Evolutionary conservation across 2,797 vertebrate genomes (phyloP).

Genomic region (Tarsius wallacei): DNA sequence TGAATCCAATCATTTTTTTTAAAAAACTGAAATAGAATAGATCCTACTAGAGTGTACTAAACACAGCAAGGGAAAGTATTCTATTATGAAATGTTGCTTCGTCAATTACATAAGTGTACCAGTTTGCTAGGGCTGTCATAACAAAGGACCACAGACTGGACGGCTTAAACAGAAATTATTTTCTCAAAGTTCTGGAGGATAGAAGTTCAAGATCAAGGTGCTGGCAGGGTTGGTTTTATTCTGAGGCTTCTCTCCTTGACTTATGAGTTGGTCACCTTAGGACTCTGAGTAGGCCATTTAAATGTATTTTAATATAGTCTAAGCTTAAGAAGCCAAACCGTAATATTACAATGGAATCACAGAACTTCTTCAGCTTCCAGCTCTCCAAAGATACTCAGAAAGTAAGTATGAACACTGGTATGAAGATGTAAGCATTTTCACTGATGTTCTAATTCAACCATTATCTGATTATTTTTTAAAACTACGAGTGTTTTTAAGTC

Average conservation of each 20-base stretch:
- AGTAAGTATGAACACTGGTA: not conserved
- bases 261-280: not conserved
- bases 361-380: not conserved
- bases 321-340: not conserved
- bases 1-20: not conserved
- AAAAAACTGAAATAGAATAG: not conserved
- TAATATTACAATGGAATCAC: not conserved
- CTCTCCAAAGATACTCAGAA: not conserved
- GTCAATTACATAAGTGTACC: not conserved
- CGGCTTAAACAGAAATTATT: not conserved
- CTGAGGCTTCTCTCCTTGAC: not conserved
- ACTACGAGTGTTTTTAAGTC: not conserved
- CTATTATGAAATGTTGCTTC: not conserved
- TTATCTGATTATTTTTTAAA: not conserved
- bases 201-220: not conserved
- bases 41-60: not conserved
- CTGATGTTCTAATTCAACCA: not conserved
- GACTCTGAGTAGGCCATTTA: not conserved
- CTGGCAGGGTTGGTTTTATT: not conserved
- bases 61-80: not conserved
- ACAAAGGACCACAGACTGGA: not conserved
- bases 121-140: not conserved
- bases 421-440: not conserved
- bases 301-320: conserved; percentile 43
- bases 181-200: not conserved